These are phyloP conservation scores for Leptatherina wallacei DNA, from an alignment of 2,797 vertebrate species.

Conservation along the genomic window DNA sequence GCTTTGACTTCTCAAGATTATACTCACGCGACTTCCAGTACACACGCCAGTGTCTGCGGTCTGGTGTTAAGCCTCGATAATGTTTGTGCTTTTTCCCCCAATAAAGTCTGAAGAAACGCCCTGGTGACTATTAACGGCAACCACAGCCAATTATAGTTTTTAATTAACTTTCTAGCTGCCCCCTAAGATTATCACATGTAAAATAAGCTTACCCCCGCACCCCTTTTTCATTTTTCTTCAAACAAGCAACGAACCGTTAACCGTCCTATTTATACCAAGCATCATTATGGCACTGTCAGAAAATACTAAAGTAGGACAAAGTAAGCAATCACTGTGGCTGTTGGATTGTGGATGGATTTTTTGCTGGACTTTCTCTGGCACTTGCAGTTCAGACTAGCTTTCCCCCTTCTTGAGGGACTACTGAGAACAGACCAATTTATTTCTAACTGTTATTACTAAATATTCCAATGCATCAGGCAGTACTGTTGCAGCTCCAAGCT, in stretches of 20 bases:
- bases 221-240: slow-evolving; percentile 77
- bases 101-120: slow-evolving; percentile 80
- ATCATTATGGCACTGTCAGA: slow-evolving; percentile 87
- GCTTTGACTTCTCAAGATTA: slow-evolving; percentile 49
- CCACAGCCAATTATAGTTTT: slow-evolving; percentile 88
- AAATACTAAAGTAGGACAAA: slow-evolving; percentile 88
- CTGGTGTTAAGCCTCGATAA: slow-evolving; percentile 73
- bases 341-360: slow-evolving; percentile 84
- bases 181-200: slow-evolving; percentile 86
- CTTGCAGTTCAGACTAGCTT: slow-evolving; percentile 78
- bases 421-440: slow-evolving; percentile 83
- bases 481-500: slow-evolving; percentile 56
- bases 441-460: slow-evolving; percentile 85
- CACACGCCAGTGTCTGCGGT: slow-evolving; percentile 52
- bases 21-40: slow-evolving; percentile 48
- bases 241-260: slow-evolving; percentile 85
- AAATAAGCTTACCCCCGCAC: slow-evolving; percentile 81
- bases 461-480: slow-evolving; percentile 82
- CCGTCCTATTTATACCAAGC: slow-evolving; percentile 86
- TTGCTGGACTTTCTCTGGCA: slow-evolving; percentile 77
- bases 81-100: slow-evolving; percentile 77
- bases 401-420: slow-evolving; percentile 72
- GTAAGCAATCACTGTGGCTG: slow-evolving; percentile 84
- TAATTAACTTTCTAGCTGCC: slow-evolving; percentile 89
- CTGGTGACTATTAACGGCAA: slow-evolving; percentile 83